Conservation (phyloP, 2,888 invertebrate genomes). For the Nineta flava region DNA sequence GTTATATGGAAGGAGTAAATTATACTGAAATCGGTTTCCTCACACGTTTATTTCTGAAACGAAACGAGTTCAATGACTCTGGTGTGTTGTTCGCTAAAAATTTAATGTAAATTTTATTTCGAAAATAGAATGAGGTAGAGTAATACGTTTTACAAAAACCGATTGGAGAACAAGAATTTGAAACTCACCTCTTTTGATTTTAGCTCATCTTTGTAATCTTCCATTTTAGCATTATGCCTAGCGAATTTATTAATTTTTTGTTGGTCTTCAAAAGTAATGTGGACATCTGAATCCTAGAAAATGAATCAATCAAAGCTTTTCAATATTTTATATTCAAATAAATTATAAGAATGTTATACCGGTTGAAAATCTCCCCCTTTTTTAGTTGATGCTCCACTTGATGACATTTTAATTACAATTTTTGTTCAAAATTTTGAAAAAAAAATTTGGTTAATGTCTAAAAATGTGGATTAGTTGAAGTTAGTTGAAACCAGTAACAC, state of each 20-base stretch:
- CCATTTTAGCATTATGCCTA: conserved; percentile 77
- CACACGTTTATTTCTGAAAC: too few species aligned
- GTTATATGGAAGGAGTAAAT: too few species aligned
- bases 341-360: conserved; percentile 25
- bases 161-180: too few species aligned
- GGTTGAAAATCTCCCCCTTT: conserved; percentile 53
- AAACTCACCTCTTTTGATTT: conserved; percentile 52
- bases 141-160: too few species aligned
- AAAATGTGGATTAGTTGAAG: too few species aligned
- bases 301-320: not conserved
- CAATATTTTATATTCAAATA: conserved; percentile 1
- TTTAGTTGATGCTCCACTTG: not conserved
- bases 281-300: conserved; percentile 69
- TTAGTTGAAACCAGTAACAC: too few species aligned
- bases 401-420: not conserved
- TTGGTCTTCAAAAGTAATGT: conserved; percentile 93
- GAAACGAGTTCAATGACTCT: too few species aligned
- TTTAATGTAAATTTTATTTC: too few species aligned
- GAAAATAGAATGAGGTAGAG: too few species aligned
- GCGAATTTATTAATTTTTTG: conserved; percentile 96
- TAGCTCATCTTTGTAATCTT: conserved; percentile 78
- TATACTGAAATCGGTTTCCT: too few species aligned
- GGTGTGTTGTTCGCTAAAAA: too few species aligned
- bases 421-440: not conserved
- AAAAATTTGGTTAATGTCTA: not conserved